A percentile compares a stretch with the other conserved stretches of the same genome.
These are phyloP conservation scores for Cerastoderma edule DNA, from an alignment of 2,888 invertebrate species.

Conservation along the genomic window DNA sequence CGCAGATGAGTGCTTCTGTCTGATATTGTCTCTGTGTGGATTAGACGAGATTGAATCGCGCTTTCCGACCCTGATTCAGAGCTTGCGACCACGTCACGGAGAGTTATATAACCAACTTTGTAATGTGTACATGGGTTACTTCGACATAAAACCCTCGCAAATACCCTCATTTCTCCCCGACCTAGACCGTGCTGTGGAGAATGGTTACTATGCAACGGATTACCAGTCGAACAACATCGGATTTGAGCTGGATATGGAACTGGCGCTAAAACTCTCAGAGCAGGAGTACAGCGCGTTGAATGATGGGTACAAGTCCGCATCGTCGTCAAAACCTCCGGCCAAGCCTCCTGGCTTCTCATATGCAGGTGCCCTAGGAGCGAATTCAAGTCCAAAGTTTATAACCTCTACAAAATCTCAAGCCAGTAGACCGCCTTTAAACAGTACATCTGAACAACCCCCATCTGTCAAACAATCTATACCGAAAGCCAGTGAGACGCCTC, in stretches of 20 bases:
- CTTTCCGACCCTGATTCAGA: conserved; percentile 47
- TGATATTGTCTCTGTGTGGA: conserved; percentile 63
- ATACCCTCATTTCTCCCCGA: conserved; percentile 38
- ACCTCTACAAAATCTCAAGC: too few relatives aligned
- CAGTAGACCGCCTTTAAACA: too few relatives aligned
- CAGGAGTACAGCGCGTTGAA: conserved; percentile 18
- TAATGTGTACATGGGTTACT: conserved; percentile 56
- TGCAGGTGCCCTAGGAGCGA: neutral
- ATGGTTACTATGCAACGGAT: conserved; percentile 61
- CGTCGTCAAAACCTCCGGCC: too few relatives aligned
- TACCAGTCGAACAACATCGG: conserved; percentile 34
- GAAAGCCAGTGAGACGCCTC: too few relatives aligned
- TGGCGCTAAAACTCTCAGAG: conserved; percentile 56
- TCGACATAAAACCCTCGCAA: conserved; percentile 38
- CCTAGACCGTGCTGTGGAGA: conserved; percentile 59
- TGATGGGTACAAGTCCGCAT: neutral
- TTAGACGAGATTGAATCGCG: conserved; percentile 46
- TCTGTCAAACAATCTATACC: too few relatives aligned
- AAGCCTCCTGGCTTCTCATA: neutral
- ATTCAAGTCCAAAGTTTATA: too few relatives aligned
- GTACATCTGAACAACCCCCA: too few relatives aligned
- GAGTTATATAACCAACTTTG: conserved; percentile 49
- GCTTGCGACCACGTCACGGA: conserved; percentile 20
- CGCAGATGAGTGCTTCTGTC: conserved; percentile 69
- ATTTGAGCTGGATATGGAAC: conserved; percentile 63